Evolutionary conservation across 2,113 vertebrate species (phyloP).

Genomic region (Antigone vipio): DNA sequence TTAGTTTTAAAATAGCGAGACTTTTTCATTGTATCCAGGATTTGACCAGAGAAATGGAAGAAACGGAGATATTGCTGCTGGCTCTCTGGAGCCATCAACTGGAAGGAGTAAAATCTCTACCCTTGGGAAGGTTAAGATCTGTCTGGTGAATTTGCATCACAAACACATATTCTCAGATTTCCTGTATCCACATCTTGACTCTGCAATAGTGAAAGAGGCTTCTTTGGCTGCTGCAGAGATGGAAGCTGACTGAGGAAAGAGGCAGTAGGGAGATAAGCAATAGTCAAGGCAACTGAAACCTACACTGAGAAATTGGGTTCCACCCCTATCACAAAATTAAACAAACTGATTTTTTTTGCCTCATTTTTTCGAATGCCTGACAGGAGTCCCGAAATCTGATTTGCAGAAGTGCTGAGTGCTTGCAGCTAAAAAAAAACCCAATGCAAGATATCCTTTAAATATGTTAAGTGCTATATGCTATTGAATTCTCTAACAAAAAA

Average conservation of each 20-base stretch:
- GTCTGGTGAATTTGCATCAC: not conserved
- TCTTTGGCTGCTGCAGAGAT: not conserved
- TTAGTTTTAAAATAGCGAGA: not conserved
- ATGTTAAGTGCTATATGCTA: not conserved
- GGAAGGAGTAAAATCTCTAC: not conserved
- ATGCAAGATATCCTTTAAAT: not conserved
- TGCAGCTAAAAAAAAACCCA: not conserved
- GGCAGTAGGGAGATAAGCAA: not conserved
- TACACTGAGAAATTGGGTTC: not conserved
- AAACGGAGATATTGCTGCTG: not conserved
- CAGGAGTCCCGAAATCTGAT: not conserved
- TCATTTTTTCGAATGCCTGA: not conserved
- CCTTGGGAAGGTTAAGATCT: not conserved
- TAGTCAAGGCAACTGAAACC: not conserved
- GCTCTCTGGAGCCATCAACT: not conserved
- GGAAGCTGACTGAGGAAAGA: not conserved
- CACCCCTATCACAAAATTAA: not conserved
- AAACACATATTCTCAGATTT: not conserved
- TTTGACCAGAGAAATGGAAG: not conserved
- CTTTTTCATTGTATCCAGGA: not conserved
- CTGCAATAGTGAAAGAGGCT: not conserved
- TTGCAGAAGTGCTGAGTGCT: not conserved
- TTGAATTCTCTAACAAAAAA: not conserved
- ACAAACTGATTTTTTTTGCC: not conserved
- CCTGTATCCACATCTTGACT: not conserved